Evolutionary conservation across 2,888 invertebrate genomes (phyloP), one percentile per base, ranked within the genome.

Genomic region (Conistra vaccinii): DNA sequence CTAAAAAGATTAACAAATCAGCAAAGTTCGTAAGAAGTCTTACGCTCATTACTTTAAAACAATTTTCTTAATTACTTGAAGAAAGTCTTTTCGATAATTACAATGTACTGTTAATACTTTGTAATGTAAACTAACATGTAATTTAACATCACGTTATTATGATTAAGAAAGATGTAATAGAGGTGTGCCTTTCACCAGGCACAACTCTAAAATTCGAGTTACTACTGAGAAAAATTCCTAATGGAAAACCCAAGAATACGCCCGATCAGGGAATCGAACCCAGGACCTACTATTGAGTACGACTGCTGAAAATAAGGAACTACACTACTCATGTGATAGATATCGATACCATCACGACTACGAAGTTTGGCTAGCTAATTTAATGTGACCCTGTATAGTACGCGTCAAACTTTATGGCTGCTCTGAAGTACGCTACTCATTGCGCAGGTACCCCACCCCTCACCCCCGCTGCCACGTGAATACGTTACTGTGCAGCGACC

Each of bases 51-150:
- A 51, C 12, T 39, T 39, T 5, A 42, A n/a, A 78, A 60, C 76
- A 14, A 29, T 58, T 78, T 78, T n/a, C 51, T 45, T 69, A 68
- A 68, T 69, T 53, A 68, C 68, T 42, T 60, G 7, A 42, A 42
- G 68, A 76, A 76, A 78, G 78, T 78, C 0, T 78, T 20, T n/a
- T 65, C 23, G 23, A 60, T 79, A 32, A 63, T 75, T 58, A 12
- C 45, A 3, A 29, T 23, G 10, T 20, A 29, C 35, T 75, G 48
- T 29, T 26, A 53, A 74, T 51, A 53, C 20, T 45, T 14, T 10
- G 26, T 23, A 26, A 55, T 74, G 1, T 39, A n/a, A 58, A 60
- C 7, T 39, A 45, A 26, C 17, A 17, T 39, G 20, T 23, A 10
- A 14, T 0, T 26, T 39, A 29, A 14, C 26, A 23, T 39, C 20